phyloP scores from a whole-genome alignment of 2,113 vertebrate species.

The Clinocottus analis region DNA sequence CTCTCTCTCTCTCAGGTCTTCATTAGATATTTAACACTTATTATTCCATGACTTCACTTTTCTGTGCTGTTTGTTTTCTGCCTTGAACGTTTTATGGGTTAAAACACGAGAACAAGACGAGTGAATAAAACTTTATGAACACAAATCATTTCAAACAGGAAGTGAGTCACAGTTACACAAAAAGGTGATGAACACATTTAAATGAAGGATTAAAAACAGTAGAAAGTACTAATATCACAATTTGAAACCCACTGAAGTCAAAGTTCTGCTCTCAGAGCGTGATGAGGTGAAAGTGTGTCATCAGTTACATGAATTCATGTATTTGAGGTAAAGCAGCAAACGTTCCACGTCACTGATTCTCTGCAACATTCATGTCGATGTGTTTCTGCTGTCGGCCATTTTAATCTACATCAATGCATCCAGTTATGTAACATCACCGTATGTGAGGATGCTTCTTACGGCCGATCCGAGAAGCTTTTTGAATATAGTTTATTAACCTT shows the following conservation, averaged over 20 bases:
- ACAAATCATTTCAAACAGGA: background rate
- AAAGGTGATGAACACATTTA: too few relatives aligned
- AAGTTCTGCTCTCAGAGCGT: too few relatives aligned
- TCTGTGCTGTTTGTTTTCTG: too few relatives aligned
- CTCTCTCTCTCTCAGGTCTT: slow-evolving; percentile 12
- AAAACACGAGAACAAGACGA: background rate
- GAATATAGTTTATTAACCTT: too few relatives aligned
- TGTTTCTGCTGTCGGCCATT: background rate
- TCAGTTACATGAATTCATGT: too few relatives aligned
- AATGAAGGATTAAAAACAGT: background rate
- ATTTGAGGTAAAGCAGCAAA: too few relatives aligned
- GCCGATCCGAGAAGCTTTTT: background rate
- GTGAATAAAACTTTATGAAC: too few relatives aligned
- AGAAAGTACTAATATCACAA: too few relatives aligned
- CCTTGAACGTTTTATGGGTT: background rate
- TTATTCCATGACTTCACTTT: background rate
- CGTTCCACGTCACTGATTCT: background rate
- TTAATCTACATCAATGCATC: background rate
- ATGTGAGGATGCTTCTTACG: background rate
- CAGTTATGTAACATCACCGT: background rate
- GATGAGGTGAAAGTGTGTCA: too few relatives aligned
- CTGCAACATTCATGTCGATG: background rate
- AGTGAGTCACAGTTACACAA: background rate
- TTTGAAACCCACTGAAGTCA: too few relatives aligned
- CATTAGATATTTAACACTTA: slow-evolving; percentile 9